Evolutionary conservation across 2,797 vertebrate species (phyloP), one percentile per base, ranked within the genome.

Genomic region (Trachurus trachurus): DNA sequence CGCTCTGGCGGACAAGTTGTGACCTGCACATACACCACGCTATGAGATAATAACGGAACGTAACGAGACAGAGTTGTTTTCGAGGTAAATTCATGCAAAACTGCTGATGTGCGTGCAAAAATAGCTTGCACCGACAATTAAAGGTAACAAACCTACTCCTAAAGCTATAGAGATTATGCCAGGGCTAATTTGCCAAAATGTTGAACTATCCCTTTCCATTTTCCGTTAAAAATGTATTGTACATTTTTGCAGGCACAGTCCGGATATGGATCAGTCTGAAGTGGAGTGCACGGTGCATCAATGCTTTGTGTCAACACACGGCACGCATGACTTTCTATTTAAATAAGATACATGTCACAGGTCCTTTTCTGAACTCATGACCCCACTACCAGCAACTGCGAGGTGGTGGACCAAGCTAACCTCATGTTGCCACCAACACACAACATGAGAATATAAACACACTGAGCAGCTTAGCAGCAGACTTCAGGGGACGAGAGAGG

Each of bases 381-480:
- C 70, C 57, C 12, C 40, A 52, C 53, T 45, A 31, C 64, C 66
- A 80, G 62, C 78, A 87, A 78, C 49, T 37, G 50, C 22, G 26
- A 79, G 21, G 57, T 37, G 39, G 39, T 52, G 70, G 69, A 66
- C 76, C 52, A 50, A 58, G 44, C 70, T 71, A 70, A 84, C 76
- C 68, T 74, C 26, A 40, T 85, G 84, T 87, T 89, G 58, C 81
- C 85, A 87, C 49, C 81, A 86, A 77, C 87, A 88, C 58, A 39
- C 74, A 71, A 52, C 63, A 71, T 10, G 29, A 74, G 74, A 87
- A 83, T 80, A 78, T 89, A 90, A 91, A 91, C 83, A 90, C 57
- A 74, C 58, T 72, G 59, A 78, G 64, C 68, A 0, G 81, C 89
- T 90, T 64, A 82, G 65, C 66, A 68, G 62, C 68, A 77, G 60